phyloP scores from a whole-genome alignment of 2,888 invertebrate genomes.

The Erebia aethiops region DNA sequence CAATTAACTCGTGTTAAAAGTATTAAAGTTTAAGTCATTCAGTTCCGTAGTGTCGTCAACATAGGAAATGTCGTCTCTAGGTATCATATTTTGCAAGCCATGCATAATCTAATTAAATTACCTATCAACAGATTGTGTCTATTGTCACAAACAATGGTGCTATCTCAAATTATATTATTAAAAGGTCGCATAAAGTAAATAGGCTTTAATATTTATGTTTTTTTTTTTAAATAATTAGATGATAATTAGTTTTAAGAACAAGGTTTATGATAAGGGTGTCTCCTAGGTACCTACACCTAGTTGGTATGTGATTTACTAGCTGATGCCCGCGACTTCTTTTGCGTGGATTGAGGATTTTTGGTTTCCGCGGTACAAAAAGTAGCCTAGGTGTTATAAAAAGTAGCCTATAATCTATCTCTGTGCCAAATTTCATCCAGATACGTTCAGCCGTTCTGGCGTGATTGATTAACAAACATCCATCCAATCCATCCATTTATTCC shows the following conservation, averaged over 20 bases:
- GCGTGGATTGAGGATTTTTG: no score
- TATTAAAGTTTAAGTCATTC: conserved; percentile 39
- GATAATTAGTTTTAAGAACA: not conserved
- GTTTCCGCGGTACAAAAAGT: no score
- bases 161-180: not conserved
- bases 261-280: not conserved
- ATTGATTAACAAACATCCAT: no score
- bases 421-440: no score
- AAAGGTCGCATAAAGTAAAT: not conserved
- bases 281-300: not conserved
- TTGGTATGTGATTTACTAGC: no score
- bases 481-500: no score
- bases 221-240: not conserved
- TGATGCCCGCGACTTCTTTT: no score
- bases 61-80: conserved; percentile 33
- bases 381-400: no score
- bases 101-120: not conserved
- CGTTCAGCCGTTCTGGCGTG: no score
- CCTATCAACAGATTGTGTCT: not conserved
- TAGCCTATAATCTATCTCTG: no score
- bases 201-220: not conserved
- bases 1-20: conserved; percentile 58
- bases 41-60: conserved; percentile 33
- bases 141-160: conserved; percentile 5
- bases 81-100: conserved; percentile 6